Percentiles rank a stretch among this genome's conserved stretches.
Conservation (phyloP, 2,113 vertebrate species). For the Polypterus senegalus region DNA sequence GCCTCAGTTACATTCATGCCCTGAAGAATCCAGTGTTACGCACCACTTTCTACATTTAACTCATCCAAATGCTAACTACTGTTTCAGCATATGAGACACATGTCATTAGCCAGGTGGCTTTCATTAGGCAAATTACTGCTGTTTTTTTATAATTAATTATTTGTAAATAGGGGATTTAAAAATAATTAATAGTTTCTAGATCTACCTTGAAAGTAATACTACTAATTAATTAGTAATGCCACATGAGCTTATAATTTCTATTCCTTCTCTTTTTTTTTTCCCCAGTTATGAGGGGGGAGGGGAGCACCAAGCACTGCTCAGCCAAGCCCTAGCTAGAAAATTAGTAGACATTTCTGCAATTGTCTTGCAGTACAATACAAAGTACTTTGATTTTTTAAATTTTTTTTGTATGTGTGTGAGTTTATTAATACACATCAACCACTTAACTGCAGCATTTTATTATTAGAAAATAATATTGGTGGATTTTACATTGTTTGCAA, state of each 20-base stretch:
- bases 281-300: too few relatives aligned
- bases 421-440: too few relatives aligned
- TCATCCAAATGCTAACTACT: slow-evolving; percentile 77
- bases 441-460: too few relatives aligned
- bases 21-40: slow-evolving; percentile 48
- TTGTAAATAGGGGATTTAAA: slow-evolving; percentile 86
- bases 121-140: slow-evolving; percentile 84
- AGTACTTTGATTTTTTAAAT: too few relatives aligned
- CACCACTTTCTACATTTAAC: slow-evolving; percentile 55
- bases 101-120: slow-evolving; percentile 84
- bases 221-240: slow-evolving; percentile 36
- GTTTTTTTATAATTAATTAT: slow-evolving; percentile 89
- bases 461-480: too few relatives aligned
- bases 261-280: background rate
- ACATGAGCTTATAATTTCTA: slow-evolving; percentile 20
- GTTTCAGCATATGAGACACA: slow-evolving; percentile 77
- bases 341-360: too few relatives aligned
- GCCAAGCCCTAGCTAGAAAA: too few relatives aligned
- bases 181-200: slow-evolving; percentile 77
- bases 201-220: slow-evolving; percentile 32
- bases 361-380: too few relatives aligned
- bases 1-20: slow-evolving; percentile 49
- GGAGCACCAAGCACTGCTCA: too few relatives aligned
- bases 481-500: too few relatives aligned
- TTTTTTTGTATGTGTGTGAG: too few relatives aligned